These are phyloP conservation scores for Ovis canadensis DNA, from an alignment of 2,113 vertebrate species.

Conservation along the genomic window DNA sequence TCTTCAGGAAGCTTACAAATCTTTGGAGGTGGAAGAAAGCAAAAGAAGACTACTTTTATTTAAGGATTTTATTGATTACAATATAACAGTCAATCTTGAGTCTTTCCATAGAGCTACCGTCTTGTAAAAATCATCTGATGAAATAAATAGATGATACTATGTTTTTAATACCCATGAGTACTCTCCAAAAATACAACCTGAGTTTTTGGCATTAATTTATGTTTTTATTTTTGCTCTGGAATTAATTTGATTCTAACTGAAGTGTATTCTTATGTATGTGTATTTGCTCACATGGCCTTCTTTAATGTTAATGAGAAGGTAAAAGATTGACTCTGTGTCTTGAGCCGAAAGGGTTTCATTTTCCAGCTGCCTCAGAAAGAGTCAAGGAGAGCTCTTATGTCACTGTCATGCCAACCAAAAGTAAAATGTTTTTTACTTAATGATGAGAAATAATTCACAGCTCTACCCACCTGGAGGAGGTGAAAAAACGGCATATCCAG, in stretches of 20 bases:
- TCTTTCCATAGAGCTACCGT: background rate
- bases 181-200: background rate
- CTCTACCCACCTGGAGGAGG: constrained; percentile 62
- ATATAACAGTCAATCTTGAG: background rate
- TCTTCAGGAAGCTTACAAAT: background rate
- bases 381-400: constrained; percentile 61
- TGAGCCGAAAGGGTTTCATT: constrained; percentile 46
- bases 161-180: background rate
- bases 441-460: constrained; percentile 75
- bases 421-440: constrained; percentile 70
- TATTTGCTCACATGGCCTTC: constrained; percentile 26
- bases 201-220: background rate
- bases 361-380: constrained; percentile 66
- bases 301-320: constrained; percentile 7
- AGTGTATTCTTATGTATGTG: background rate
- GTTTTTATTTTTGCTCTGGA: constrained; percentile 60
- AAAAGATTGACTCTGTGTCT: constrained; percentile 39
- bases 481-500: constrained; percentile 58
- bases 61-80: background rate
- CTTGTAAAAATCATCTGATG: background rate
- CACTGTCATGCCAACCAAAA: constrained; percentile 69
- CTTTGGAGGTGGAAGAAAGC: background rate
- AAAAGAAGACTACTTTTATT: background rate
- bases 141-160: background rate
- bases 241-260: constrained; percentile 60